Evolutionary conservation across 2,888 invertebrate genomes (phyloP).

Genomic region (Scaeva pyrastri): DNA sequence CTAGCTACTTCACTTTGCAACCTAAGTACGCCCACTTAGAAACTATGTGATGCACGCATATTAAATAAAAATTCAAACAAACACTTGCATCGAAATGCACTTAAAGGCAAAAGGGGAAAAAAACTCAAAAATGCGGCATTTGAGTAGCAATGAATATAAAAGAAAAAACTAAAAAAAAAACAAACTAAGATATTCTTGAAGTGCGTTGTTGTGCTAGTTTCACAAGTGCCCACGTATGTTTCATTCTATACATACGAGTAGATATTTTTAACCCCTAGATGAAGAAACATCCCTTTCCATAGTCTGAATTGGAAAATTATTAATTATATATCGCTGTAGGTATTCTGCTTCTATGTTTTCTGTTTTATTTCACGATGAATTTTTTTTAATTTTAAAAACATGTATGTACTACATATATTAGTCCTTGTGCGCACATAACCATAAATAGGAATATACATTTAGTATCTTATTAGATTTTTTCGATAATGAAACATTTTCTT

Average conservation of each 20-base stretch:
- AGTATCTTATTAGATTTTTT: no score
- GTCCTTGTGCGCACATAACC: no score
- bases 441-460: no score
- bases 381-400: background rate
- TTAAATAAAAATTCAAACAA: constrained; percentile 27
- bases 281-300: constrained; percentile 46
- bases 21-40: constrained; percentile 22
- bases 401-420: no score
- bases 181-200: constrained; percentile 49
- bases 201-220: constrained; percentile 70
- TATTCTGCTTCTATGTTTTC: background rate
- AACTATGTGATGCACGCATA: constrained; percentile 47
- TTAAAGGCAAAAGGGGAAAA: constrained; percentile 9
- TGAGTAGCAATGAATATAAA: constrained; percentile 23
- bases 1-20: constrained; percentile 17
- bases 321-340: background rate
- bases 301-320: constrained; percentile 58
- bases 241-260: no score
- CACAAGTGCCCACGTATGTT: constrained; percentile 10
- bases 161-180: constrained; percentile 33
- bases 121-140: constrained; percentile 36
- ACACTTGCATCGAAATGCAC: constrained; percentile 63
- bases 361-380: background rate
- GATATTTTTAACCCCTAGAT: constrained; percentile 9
- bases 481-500: no score